A percentile compares a stretch with the other conserved stretches of the same genome.
phyloP scores from a whole-genome alignment of 2,888 invertebrate genomes.

The Parnassius smintheus region DNA sequence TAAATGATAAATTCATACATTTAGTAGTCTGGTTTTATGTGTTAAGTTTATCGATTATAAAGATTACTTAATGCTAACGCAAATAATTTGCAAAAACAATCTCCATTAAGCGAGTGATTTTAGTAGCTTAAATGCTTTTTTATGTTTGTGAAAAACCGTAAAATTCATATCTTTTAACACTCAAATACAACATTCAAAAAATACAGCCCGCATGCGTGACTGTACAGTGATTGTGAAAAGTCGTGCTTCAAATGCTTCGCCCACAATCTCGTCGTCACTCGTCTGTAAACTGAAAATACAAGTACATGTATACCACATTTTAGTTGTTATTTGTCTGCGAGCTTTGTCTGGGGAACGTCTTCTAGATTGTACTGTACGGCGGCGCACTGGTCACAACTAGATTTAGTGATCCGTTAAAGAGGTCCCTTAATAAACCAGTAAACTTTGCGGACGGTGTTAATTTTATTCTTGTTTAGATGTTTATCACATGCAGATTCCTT shows the following conservation, averaged over 20 bases:
- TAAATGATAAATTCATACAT: no score
- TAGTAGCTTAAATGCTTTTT: neutral
- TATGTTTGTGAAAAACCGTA: neutral
- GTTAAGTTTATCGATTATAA: no score
- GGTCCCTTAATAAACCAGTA: slow-evolving; percentile 8
- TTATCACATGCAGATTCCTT: neutral
- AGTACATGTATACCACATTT: slow-evolving; percentile 25
- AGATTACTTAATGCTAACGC: slow-evolving; percentile 3
- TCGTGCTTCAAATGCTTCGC: slow-evolving; percentile 17
- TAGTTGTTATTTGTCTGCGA: slow-evolving; percentile 23
- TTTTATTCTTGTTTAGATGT: slow-evolving; percentile 1
- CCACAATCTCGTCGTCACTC: slow-evolving; percentile 13
- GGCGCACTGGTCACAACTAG: neutral
- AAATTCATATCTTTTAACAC: slow-evolving; percentile 8
- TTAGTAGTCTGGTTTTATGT: no score
- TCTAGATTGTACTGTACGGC: slow-evolving; percentile 13
- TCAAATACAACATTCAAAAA: slow-evolving; percentile 29
- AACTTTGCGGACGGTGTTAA: neutral
- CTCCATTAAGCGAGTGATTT: slow-evolving; percentile 6
- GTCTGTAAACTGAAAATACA: slow-evolving; percentile 27
- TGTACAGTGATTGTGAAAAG: slow-evolving; percentile 12
- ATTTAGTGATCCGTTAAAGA: slow-evolving; percentile 16
- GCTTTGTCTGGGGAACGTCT: slow-evolving; percentile 13
- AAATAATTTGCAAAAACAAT: slow-evolving; percentile 2
- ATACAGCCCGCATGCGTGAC: slow-evolving; percentile 21